phyloP scores from a whole-genome alignment of 2,113 vertebrate species.

The Campylomormyrus tamandua region DNA sequence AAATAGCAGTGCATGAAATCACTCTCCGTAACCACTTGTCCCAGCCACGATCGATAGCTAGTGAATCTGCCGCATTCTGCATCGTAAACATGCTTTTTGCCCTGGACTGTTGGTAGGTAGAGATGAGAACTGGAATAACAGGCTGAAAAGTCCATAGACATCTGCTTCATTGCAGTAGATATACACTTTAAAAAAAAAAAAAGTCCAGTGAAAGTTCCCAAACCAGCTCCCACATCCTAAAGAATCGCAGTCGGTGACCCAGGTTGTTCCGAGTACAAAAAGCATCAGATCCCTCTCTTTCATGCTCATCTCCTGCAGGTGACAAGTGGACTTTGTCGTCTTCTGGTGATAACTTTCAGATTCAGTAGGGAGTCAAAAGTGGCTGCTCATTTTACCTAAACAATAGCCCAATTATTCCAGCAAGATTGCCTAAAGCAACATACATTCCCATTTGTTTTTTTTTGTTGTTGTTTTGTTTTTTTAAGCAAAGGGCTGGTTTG shows the following conservation, averaged over 20 bases:
- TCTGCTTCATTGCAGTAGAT: not conserved
- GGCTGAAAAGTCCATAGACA: not conserved
- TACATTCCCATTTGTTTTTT: not conserved
- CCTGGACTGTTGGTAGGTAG: not conserved
- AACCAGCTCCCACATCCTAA: not conserved
- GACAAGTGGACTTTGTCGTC: not conserved
- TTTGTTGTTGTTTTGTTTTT: not conserved
- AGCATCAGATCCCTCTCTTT: not conserved
- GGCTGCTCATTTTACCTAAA: not conserved
- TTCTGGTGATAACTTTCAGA: not conserved
- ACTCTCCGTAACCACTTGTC: not conserved
- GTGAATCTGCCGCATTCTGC: not conserved
- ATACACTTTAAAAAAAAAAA: not conserved
- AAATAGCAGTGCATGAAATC: not conserved
- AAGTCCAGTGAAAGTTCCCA: not conserved
- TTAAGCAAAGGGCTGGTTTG: not conserved
- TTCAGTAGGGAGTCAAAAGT: not conserved
- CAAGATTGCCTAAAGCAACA: not conserved
- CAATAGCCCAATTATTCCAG: not conserved
- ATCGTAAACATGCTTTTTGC: not conserved
- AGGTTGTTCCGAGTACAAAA: not conserved
- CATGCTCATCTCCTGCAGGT: not conserved
- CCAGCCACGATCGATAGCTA: not conserved
- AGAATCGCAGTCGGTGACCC: not conserved
- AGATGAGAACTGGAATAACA: not conserved